Evolutionary conservation across 2,797 vertebrate genomes (phyloP).

Genomic region (Salarias fasciatus): DNA sequence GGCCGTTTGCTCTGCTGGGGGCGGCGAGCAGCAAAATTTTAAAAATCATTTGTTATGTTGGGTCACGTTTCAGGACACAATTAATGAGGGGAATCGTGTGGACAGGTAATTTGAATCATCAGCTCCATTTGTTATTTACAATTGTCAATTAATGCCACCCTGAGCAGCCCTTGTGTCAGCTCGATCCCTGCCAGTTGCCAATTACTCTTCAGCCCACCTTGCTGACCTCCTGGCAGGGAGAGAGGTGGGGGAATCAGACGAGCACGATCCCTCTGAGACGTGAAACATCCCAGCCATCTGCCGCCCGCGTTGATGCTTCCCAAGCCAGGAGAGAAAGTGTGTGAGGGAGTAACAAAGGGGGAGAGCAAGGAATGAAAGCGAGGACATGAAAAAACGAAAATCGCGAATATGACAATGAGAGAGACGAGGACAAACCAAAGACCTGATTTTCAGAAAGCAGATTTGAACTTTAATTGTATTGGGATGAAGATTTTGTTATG

Average conservation of each 20-base stretch:
- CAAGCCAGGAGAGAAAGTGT: conserved; percentile 47
- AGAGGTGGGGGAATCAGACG: conserved; percentile 61
- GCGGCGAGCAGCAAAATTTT: conserved; percentile 28
- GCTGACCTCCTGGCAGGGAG: conserved; percentile 80
- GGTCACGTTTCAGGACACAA: conserved; percentile 82
- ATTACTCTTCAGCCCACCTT: conserved; percentile 86
- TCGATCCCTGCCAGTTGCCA: conserved; percentile 78
- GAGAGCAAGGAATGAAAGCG: conserved; percentile 37
- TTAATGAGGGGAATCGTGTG: conserved; percentile 81
- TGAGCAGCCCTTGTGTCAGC: conserved; percentile 71
- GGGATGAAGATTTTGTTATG: conserved; percentile 26
- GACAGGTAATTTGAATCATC: conserved; percentile 83
- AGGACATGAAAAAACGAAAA: conserved; percentile 3
- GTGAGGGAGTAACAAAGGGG: conserved; percentile 44
- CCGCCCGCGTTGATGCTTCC: conserved; percentile 64
- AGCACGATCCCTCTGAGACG: conserved; percentile 76
- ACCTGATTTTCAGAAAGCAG: conserved; percentile 46
- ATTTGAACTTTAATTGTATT: conserved; percentile 55
- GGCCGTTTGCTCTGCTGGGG: conserved; percentile 13
- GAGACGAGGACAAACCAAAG: conserved; percentile 38
- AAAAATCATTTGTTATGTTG: conserved; percentile 77
- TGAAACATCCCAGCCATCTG: conserved; percentile 82
- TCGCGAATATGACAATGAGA: conserved; percentile 30
- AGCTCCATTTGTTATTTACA: conserved; percentile 87
- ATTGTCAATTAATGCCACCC: conserved; percentile 83